Percentiles rank a stretch among this genome's conserved stretches.
Conservation (phyloP, 2,797 vertebrate genomes). For the Neosalanx taihuensis region DNA sequence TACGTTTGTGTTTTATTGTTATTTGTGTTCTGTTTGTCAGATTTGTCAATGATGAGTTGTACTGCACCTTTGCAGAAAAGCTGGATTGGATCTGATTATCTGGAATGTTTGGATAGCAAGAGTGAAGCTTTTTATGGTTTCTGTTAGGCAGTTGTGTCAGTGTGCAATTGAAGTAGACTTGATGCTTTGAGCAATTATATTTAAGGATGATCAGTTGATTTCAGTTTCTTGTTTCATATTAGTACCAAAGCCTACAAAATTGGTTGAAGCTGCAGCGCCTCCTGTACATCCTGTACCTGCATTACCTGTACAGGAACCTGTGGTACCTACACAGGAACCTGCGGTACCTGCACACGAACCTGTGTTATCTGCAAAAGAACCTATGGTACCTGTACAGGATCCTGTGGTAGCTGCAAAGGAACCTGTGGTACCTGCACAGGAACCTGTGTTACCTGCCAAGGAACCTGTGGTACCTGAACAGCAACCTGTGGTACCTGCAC, state of each 20-base stretch:
- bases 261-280: too few relatives aligned
- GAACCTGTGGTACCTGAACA: too few relatives aligned
- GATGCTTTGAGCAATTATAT: not conserved
- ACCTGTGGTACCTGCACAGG: too few relatives aligned
- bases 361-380: too few relatives aligned
- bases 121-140: not conserved
- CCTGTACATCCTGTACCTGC: too few relatives aligned
- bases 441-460: too few relatives aligned
- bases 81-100: too few relatives aligned
- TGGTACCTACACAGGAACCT: not conserved
- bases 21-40: not conserved
- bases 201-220: not conserved
- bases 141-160: not conserved
- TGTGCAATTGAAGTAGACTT: not conserved
- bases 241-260: not conserved
- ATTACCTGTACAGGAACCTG: not conserved
- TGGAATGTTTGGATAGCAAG: not conserved
- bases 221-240: not conserved
- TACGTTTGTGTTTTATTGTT: not conserved
- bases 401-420: too few relatives aligned
- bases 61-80: too few relatives aligned
- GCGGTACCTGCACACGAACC: too few relatives aligned
- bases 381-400: too few relatives aligned
- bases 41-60: not conserved
- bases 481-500: constrained; percentile 2